These are phyloP conservation scores for Tipula unca DNA, from an alignment of 2,888 invertebrate genomes.

Conservation along the genomic window DNA sequence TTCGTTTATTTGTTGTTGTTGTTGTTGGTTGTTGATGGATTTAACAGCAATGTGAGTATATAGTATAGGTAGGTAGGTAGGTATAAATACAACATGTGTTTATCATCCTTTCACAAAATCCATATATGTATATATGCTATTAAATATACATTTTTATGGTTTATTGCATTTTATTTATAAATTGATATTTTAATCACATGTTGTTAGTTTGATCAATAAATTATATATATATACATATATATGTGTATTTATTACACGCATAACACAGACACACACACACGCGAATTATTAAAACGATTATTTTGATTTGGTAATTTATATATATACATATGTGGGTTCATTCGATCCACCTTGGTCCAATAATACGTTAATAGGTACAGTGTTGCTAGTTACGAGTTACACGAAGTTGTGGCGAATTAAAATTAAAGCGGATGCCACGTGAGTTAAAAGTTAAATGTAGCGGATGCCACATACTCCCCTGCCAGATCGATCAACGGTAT, in stretches of 20 bases:
- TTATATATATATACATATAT: too few relatives aligned
- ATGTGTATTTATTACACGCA: too few relatives aligned
- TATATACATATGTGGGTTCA: too few relatives aligned
- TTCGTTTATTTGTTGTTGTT: background rate
- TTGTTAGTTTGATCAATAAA: background rate
- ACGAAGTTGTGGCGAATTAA: too few relatives aligned
- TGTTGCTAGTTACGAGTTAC: too few relatives aligned
- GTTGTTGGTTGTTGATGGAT: background rate
- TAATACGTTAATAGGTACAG: too few relatives aligned
- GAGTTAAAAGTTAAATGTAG: too few relatives aligned
- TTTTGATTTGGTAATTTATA: background rate
- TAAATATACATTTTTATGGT: background rate
- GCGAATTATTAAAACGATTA: background rate
- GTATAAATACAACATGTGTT: background rate
- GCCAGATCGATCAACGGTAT: too few relatives aligned
- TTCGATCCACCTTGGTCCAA: too few relatives aligned
- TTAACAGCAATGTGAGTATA: background rate
- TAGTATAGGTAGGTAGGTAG: too few relatives aligned
- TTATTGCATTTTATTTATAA: background rate
- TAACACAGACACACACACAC: background rate
- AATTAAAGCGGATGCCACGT: too few relatives aligned
- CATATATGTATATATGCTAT: background rate
- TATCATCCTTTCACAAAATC: background rate
- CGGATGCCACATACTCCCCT: too few relatives aligned
- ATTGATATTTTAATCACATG: background rate